A percentile compares a stretch with the other conserved stretches of the same genome.
Evolutionary conservation across 1,140 invertebrate genomes (phyloP).

Genomic region (Pseudomyrmex gracilis): DNA sequence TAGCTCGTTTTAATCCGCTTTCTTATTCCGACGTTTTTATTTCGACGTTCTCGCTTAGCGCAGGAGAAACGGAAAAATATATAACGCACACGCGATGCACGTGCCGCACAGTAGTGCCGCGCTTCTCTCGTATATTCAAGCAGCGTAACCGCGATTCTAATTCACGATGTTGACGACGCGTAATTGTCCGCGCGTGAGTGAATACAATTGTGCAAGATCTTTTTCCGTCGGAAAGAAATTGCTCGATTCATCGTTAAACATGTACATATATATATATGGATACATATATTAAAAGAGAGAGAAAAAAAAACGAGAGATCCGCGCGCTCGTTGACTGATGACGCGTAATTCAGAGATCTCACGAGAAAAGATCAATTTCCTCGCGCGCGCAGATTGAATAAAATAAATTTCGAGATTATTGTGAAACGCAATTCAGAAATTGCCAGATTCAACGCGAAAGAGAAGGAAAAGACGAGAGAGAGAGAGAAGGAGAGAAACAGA

Average conservation of each 20-base stretch:
- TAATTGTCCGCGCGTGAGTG: constrained; percentile 27
- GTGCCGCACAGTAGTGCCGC: constrained; percentile 67
- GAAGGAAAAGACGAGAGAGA: too few relatives aligned
- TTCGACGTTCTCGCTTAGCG: background rate
- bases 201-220: constrained; percentile 47
- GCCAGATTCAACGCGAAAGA: background rate
- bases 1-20: constrained; percentile 16
- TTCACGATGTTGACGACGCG: constrained; percentile 52
- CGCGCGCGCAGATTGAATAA: background rate
- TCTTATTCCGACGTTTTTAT: constrained; percentile 11
- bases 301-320: background rate
- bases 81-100: constrained; percentile 75
- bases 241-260: constrained; percentile 10
- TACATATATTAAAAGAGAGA: background rate
- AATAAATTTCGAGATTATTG: background rate
- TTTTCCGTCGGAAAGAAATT: too few relatives aligned
- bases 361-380: background rate
- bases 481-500: background rate
- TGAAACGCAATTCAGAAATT: background rate
- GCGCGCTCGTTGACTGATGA: background rate
- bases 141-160: constrained; percentile 63
- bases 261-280: constrained; percentile 27
- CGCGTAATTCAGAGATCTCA: background rate
- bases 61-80: constrained; percentile 69
- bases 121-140: background rate